Conservation (phyloP, 2,797 vertebrate species). For the Microchirus variegatus region DNA sequence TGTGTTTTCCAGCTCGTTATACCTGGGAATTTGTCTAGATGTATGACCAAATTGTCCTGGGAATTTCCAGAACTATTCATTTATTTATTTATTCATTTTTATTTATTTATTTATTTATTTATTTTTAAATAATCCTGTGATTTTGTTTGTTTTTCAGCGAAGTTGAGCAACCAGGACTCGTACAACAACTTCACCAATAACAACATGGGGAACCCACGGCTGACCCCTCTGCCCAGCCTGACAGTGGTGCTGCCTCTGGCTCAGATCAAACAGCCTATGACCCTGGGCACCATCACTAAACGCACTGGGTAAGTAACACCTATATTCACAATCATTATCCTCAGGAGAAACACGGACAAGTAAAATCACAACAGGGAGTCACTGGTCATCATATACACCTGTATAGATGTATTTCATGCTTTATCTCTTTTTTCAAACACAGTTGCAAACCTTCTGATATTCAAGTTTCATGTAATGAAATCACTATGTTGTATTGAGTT, state of each 20-base stretch:
- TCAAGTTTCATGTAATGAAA: too few species aligned
- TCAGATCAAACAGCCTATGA: constrained; percentile 98
- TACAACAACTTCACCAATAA: constrained; percentile 98
- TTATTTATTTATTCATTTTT: not conserved
- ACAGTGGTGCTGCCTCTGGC: constrained; percentile 92
- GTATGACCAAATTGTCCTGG: constrained; percentile 9
- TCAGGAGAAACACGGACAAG: too few species aligned
- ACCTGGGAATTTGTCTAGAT: too few species aligned
- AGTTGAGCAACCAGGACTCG: constrained; percentile 93
- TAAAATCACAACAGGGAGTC: too few species aligned
- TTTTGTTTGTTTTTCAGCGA: constrained; percentile 80
- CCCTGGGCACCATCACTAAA: constrained; percentile 96
- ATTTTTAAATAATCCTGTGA: not conserved
- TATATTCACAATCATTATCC: not conserved
- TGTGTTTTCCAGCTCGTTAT: too few species aligned
- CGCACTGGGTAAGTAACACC: constrained; percentile 89
- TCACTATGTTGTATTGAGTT: too few species aligned
- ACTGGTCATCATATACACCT: too few species aligned
- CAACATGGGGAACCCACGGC: constrained; percentile 94
- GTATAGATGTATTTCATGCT: too few species aligned
- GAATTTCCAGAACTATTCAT: not conserved
- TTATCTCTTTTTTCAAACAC: too few species aligned
- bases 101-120: not conserved
- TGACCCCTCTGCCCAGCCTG: constrained; percentile 91
- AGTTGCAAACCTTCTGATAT: too few species aligned